A percentile compares a stretch with the other conserved stretches of the same genome.
Evolutionary conservation across 1,140 invertebrate genomes (phyloP).

Genomic region (Brachystomella parvula): DNA sequence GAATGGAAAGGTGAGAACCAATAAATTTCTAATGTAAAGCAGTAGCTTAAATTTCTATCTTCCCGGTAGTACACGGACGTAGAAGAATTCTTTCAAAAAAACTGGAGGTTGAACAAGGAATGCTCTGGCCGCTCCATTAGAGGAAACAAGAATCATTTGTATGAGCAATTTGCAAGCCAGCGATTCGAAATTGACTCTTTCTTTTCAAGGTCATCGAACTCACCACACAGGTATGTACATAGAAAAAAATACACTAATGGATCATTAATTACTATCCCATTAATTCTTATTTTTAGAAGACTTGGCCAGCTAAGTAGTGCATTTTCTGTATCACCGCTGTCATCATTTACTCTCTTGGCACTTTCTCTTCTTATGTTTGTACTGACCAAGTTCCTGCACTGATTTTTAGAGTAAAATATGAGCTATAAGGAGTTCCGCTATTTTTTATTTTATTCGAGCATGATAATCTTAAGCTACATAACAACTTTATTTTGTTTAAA

Average conservation of each 20-base stretch:
- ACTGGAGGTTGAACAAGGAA: not conserved
- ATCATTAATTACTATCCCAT: not conserved
- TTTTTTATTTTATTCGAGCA: too few species aligned
- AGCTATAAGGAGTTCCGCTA: too few species aligned
- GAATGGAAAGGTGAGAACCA: conserved; percentile 55
- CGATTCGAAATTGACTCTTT: not conserved
- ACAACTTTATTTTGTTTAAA: too few species aligned
- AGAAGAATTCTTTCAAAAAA: not conserved
- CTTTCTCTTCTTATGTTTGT: not conserved
- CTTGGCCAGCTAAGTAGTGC: not conserved
- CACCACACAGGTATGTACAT: not conserved
- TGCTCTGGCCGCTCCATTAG: not conserved
- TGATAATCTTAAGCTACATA: too few species aligned
- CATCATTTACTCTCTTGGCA: not conserved
- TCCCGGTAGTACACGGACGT: too few species aligned
- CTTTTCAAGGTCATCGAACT: not conserved
- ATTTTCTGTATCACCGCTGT: not conserved
- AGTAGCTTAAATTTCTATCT: not conserved
- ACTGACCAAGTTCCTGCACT: not conserved
- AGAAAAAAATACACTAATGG: not conserved
- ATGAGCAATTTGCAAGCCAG: not conserved
- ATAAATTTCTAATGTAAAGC: not conserved
- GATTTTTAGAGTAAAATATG: too few species aligned
- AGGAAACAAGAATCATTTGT: not conserved
- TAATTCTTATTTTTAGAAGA: not conserved